Base-by-base conservation (phyloP, 2,113 vertebrate species). In the Vireo altiloquus region DNA sequence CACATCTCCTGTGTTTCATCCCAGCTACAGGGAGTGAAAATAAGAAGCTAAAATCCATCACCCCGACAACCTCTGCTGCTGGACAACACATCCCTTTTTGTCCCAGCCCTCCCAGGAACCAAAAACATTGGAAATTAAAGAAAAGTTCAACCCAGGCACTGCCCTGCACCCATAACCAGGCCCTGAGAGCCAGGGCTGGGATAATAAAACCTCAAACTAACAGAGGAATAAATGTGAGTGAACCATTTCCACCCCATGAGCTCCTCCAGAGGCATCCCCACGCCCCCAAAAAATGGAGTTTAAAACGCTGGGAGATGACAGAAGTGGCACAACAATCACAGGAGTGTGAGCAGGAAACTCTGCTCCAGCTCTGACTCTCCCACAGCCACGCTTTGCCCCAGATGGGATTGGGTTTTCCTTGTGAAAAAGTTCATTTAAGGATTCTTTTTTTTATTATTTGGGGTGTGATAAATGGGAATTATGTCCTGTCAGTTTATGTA, bases 61-160 rank as follows among this genome's bases (percentile, higher is more conserved):
- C n/a, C n/a, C n/a, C n/a, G n/a, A n/a, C n/a, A n/a, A n/a, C n/a
- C n/a, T 10, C 39, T 12, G 10, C 47, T 27, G 50, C 53, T 56
- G 88, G 60, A 76, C 50, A 78, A 39, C 61, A 44, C 84, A 93
- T 89, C 87, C 93, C 78, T 78, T 92, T 93, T 95, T 95, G 94
- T 94, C 84, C 84, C 91, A 89, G 35, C 33, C 56, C 74, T 93
- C 80, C 75, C 82, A 66, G 28, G 75, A 82, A 50, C 47, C 65
- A 64, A 64, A 63, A 53, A 59, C 40, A 85, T 54, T 44, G 31
- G 20, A 60, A n/a, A 72, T 46, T 92, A 15, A 77, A 80, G 47
- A 81, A 49, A 71, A 91, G 46, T 91, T 37, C 50, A 63, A 80
- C 71, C 71, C n/a, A 66, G 66, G 42, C 27, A 42, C 23, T 79